Percentiles rank a stretch among this genome's conserved stretches.
These are phyloP conservation scores for Chloropsis hardwickii DNA, from an alignment of 2,113 vertebrate genomes.

Conservation along the genomic window DNA sequence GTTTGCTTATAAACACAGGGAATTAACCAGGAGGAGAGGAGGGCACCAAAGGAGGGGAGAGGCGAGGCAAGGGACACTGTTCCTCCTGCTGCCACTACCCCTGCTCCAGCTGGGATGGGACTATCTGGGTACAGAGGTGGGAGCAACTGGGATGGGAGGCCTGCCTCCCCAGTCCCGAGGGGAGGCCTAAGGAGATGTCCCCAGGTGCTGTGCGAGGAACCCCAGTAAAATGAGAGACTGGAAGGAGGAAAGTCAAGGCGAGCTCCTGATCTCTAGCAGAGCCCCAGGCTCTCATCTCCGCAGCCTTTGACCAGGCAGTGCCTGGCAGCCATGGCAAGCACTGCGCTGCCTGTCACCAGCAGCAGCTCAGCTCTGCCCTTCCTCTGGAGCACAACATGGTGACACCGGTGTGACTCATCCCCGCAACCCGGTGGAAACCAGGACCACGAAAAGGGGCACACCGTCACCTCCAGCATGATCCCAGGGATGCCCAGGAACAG, in stretches of 20 bases:
- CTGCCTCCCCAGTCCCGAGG: neutral
- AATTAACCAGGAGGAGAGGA: neutral
- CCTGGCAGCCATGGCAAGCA: fast-evolving
- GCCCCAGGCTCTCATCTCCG: neutral
- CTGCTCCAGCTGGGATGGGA: fast-evolving
- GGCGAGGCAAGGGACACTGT: neutral
- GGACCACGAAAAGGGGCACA: neutral
- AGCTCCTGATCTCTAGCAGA: neutral
- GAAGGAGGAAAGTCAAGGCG: neutral
- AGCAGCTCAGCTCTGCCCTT: conserved; percentile 14
- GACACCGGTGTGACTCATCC: conserved; percentile 45
- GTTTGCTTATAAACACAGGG: neutral
- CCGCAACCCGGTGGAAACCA: neutral
- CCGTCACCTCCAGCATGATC: fast-evolving
- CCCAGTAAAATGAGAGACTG: neutral
- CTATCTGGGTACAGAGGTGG: neutral
- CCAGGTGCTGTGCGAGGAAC: fast-evolving
- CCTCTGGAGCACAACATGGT: conserved; percentile 10
- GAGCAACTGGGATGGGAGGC: neutral
- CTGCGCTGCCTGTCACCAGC: neutral
- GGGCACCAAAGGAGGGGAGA: neutral
- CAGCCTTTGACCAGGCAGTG: fast-evolving
- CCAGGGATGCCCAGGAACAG: neutral
- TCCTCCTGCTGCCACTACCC: neutral
- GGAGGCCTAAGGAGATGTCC: neutral